Conservation (phyloP, 2,797 vertebrate genomes). For the Bufotes viridis region DNA sequence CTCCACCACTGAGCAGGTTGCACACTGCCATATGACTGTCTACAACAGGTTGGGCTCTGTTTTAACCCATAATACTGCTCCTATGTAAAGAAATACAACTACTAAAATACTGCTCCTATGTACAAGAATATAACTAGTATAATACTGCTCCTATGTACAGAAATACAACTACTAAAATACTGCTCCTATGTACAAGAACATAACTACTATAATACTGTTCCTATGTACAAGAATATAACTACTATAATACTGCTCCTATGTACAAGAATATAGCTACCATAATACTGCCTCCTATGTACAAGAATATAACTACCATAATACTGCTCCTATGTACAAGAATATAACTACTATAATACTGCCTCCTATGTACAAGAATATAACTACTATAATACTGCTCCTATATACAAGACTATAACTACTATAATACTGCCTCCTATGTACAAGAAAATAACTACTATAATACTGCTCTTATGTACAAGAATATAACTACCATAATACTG, state of each 20-base stretch:
- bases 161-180: background rate
- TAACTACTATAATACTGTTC: too few species aligned
- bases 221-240: background rate
- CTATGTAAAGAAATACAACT: too few species aligned
- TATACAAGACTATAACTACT: background rate
- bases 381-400: background rate
- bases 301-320: constrained; percentile 14
- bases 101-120: too few species aligned
- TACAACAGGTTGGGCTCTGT: background rate
- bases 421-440: background rate
- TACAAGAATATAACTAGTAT: background rate
- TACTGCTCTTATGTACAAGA: background rate
- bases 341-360: constrained; percentile 11
- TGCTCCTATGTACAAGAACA: background rate
- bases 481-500: constrained; percentile 5
- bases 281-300: background rate
- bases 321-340: background rate
- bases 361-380: constrained; percentile 4
- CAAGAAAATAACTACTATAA: constrained; percentile 7
- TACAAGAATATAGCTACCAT: background rate
- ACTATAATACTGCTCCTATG: background rate
- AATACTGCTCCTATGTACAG: background rate
- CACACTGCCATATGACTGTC: background rate
- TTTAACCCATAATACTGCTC: background rate
- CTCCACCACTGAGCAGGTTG: background rate